A percentile compares a stretch with the other conserved stretches of the same genome.
These are phyloP conservation scores for Xanthostigma xanthostigma DNA, from an alignment of 2,888 invertebrate genomes.

Conservation along the genomic window DNA sequence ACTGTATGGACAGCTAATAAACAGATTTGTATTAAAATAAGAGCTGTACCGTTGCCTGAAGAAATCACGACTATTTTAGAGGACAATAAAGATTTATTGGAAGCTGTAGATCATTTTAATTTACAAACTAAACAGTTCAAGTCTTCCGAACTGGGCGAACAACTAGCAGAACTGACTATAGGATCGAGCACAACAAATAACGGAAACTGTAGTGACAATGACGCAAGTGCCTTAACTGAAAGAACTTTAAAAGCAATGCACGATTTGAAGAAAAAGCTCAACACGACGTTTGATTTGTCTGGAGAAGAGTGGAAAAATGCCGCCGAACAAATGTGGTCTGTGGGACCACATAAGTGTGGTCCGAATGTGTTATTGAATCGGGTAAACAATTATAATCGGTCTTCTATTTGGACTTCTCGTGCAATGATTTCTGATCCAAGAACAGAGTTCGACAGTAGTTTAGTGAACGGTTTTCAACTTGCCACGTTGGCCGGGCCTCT, in stretches of 20 bases:
- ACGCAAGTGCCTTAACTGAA: constrained; percentile 23
- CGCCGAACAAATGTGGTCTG: constrained; percentile 69
- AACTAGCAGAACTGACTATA: neutral
- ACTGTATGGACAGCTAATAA: constrained; percentile 54
- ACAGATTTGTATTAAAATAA: constrained; percentile 52
- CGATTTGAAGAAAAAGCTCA: constrained; percentile 21
- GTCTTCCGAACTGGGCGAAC: too few species aligned
- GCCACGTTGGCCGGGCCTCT: constrained; percentile 81
- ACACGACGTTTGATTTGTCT: constrained; percentile 24
- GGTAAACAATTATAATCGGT: constrained; percentile 46
- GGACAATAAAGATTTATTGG: constrained; percentile 52
- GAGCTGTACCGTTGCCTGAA: constrained; percentile 62
- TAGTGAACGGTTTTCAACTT: constrained; percentile 76
- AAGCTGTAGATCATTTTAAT: neutral
- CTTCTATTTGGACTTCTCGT: constrained; percentile 33
- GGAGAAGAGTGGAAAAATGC: constrained; percentile 31
- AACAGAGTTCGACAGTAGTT: constrained; percentile 55
- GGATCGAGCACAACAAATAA: neutral
- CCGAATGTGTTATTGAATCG: constrained; percentile 81
- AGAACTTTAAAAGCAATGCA: constrained; percentile 31
- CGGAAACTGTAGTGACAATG: neutral
- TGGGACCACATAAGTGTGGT: constrained; percentile 80
- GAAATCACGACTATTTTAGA: constrained; percentile 56
- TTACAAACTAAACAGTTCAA: too few species aligned
- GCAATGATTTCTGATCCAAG: constrained; percentile 30